Percentiles rank a stretch among this genome's conserved stretches.
Evolutionary conservation across 2,888 invertebrate genomes (phyloP).

Genomic region (Xestobium rufovillosum): DNA sequence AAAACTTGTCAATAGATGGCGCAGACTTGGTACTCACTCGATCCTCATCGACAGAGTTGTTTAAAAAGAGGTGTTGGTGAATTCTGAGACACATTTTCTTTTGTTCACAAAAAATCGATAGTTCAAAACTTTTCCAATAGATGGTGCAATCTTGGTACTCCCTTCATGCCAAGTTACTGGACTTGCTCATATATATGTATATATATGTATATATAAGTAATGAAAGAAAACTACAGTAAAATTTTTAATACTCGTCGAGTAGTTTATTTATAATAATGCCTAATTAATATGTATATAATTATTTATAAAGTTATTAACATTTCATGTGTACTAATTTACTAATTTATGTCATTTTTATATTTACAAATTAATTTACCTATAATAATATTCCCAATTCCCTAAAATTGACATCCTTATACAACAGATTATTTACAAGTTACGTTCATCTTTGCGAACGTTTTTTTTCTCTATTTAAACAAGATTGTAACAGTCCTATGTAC

Average conservation of each 20-base stretch:
- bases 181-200: too few species aligned
- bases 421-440: constrained; percentile 36
- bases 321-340: constrained; percentile 42
- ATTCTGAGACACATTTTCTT: too few species aligned
- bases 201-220: too few species aligned
- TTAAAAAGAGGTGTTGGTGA: too few species aligned
- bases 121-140: too few species aligned
- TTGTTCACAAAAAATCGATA: too few species aligned
- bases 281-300: constrained; percentile 46
- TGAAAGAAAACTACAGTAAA: too few species aligned
- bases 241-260: constrained; percentile 29
- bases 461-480: constrained; percentile 32
- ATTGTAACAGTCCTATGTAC: constrained; percentile 41
- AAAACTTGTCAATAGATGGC: too few species aligned
- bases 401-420: constrained; percentile 65
- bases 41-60: too few species aligned
- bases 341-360: constrained; percentile 52
- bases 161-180: too few species aligned
- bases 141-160: too few species aligned
- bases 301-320: constrained; percentile 48
- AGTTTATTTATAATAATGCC: constrained; percentile 45
- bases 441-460: constrained; percentile 14
- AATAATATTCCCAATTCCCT: constrained; percentile 54
- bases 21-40: too few species aligned
- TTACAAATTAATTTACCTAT: constrained; percentile 49